Conservation (phyloP, 1,140 invertebrate genomes). For the Macrotrachela quadricornifera region DNA sequence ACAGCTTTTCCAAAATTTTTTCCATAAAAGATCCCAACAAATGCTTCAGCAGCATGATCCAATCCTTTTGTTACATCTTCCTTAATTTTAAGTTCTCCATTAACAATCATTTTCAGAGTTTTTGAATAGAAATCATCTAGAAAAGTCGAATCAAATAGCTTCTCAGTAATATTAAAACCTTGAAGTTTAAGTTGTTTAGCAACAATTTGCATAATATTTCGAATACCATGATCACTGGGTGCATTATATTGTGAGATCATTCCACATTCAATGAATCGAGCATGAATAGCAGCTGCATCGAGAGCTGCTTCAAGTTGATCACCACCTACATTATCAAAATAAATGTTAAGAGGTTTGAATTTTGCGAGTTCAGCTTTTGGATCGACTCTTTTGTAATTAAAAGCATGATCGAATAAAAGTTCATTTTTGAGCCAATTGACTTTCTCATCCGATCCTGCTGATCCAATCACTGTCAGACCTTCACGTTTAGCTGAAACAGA, state of each 20-base stretch:
- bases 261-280: neutral
- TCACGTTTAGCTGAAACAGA: slow-evolving; percentile 11
- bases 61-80: slow-evolving; percentile 41
- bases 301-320: neutral
- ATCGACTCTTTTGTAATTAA: slow-evolving; percentile 45
- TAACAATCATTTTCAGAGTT: slow-evolving; percentile 21
- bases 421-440: slow-evolving; percentile 42
- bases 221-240: neutral
- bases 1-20: slow-evolving; percentile 41
- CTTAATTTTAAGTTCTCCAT: slow-evolving; percentile 36
- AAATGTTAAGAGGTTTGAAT: slow-evolving; percentile 45
- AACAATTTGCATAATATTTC: neutral
- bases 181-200: neutral
- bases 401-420: slow-evolving; percentile 42
- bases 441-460: slow-evolving; percentile 46
- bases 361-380: slow-evolving; percentile 35
- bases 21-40: slow-evolving; percentile 38
- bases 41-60: slow-evolving; percentile 39
- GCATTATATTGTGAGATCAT: no score
- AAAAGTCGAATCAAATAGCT: slow-evolving; percentile 34
- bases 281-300: neutral
- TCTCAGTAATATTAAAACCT: slow-evolving; percentile 12
- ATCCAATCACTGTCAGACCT: slow-evolving; percentile 46
- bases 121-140: slow-evolving; percentile 38
- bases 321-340: slow-evolving; percentile 45